Conservation (phyloP, 2,888 invertebrate genomes). For the Sphecodes monilicornis region DNA sequence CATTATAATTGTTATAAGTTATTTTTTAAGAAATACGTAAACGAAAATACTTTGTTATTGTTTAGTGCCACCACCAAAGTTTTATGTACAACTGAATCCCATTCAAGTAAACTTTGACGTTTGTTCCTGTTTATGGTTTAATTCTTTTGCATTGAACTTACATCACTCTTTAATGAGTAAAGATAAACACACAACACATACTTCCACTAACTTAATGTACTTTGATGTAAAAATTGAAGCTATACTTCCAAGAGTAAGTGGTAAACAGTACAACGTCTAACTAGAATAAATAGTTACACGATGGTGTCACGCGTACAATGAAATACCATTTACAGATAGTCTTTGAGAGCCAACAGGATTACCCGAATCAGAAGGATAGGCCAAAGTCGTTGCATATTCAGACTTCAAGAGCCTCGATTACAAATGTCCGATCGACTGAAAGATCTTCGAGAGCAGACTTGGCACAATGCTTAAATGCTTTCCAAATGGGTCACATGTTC, state of each 20-base stretch:
- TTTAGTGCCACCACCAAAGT: conserved; percentile 96
- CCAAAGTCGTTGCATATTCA: conserved; percentile 95
- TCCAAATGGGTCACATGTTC: conserved; percentile 91
- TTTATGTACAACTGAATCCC: conserved; percentile 96
- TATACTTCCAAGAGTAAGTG: conserved; percentile 94
- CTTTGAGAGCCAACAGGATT: conserved; percentile 91
- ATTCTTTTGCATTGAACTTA: conserved; percentile 96
- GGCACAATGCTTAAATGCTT: conserved; percentile 91
- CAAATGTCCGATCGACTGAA: conserved; percentile 89
- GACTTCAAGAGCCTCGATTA: conserved; percentile 90
- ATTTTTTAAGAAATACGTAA: conserved; percentile 13
- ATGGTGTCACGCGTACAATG: background rate
- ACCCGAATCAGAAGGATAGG: conserved; percentile 93
- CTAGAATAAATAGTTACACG: conserved; percentile 4
- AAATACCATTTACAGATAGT: conserved; percentile 86
- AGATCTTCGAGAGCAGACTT: conserved; percentile 91
- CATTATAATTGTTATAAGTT: conserved; percentile 47
- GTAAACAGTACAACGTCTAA: background rate
- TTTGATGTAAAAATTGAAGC: conserved; percentile 96
- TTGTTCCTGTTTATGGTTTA: conserved; percentile 96
- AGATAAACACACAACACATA: conserved; percentile 75
- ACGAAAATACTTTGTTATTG: conserved; percentile 63
- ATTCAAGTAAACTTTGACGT: conserved; percentile 94
- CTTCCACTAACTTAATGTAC: conserved; percentile 86
- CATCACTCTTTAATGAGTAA: conserved; percentile 89